phyloP scores from a whole-genome alignment of 1,140 invertebrate species.

The Penaeus japonicus region DNA sequence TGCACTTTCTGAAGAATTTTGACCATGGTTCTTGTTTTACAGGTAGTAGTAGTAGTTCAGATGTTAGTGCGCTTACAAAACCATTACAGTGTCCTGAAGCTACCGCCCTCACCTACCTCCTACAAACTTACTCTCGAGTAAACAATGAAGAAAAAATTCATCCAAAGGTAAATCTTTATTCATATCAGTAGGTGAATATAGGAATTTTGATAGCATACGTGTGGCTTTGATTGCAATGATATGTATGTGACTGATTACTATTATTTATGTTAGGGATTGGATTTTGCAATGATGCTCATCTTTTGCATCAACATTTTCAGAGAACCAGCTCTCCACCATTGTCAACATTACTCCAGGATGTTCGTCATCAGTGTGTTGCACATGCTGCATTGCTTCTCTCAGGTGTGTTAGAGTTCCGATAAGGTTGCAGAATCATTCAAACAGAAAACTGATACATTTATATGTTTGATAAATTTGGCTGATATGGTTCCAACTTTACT shows the following conservation, averaged over 20 bases:
- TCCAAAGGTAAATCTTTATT: constrained; percentile 27
- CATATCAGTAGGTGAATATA: too few species aligned
- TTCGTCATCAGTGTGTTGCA: constrained; percentile 36
- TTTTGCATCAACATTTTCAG: background rate
- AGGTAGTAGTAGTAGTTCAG: constrained; percentile 33
- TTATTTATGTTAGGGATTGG: background rate
- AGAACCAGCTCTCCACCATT: constrained; percentile 35
- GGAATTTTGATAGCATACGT: too few species aligned
- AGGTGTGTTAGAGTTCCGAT: background rate
- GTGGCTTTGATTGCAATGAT: too few species aligned
- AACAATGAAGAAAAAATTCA: constrained; percentile 43
- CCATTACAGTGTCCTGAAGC: constrained; percentile 20
- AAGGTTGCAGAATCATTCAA: too few species aligned
- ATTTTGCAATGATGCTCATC: background rate
- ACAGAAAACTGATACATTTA: too few species aligned
- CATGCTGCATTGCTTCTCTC: constrained; percentile 40
- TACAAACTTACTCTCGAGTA: constrained; percentile 31
- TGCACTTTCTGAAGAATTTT: too few species aligned
- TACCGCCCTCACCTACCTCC: constrained; percentile 20
- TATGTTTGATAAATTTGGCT: too few species aligned
- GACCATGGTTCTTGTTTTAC: background rate
- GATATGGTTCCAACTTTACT: too few species aligned
- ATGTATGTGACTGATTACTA: background rate
- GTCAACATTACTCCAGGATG: constrained; percentile 22
- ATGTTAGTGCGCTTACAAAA: constrained; percentile 14